Percentiles rank a stretch among this genome's conserved stretches.
These are phyloP conservation scores for Calycopis cecrops DNA, from an alignment of 1,140 invertebrate genomes.

Conservation along the genomic window DNA sequence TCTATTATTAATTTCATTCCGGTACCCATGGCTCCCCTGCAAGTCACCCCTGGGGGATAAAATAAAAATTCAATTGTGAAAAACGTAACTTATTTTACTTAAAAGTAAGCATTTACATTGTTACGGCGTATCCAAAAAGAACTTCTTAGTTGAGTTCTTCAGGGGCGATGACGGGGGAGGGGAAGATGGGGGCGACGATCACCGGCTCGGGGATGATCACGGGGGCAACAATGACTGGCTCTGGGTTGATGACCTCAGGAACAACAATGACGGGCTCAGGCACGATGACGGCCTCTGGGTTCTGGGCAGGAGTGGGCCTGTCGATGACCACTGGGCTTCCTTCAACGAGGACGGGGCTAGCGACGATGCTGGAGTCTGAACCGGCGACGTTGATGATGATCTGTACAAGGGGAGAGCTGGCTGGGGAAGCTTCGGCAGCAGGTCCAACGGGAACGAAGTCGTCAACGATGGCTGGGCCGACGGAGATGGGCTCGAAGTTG, in stretches of 20 bases:
- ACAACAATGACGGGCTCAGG: conserved; percentile 26
- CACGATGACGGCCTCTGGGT: conserved; percentile 17
- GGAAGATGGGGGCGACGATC: conserved; percentile 16
- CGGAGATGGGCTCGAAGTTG: conserved; percentile 12
- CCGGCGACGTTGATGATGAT: conserved; percentile 28
- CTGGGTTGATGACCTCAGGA: conserved; percentile 18
- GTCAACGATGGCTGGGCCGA: conserved; percentile 28
- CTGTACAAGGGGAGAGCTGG: conserved; percentile 40
- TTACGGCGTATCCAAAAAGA: not conserved
- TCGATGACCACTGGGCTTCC: conserved; percentile 1
- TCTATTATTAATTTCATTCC: no score
- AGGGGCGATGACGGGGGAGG: conserved; percentile 22
- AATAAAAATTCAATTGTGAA: no score
- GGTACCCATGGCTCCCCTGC: no score
- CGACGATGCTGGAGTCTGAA: conserved; percentile 5
- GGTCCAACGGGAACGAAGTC: conserved; percentile 24
- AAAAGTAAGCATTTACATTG: conserved; percentile 8
- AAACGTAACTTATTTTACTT: not conserved
- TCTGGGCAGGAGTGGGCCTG: conserved; percentile 14
- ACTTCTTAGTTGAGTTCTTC: conserved; percentile 25
- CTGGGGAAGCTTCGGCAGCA: conserved; percentile 17
- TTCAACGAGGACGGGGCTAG: conserved; percentile 15
- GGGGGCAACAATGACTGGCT: conserved; percentile 21
- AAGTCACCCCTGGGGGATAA: no score
- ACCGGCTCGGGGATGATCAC: conserved; percentile 8